Conservation (phyloP, 1,140 invertebrate genomes). For the Bombus difficillimus region DNA sequence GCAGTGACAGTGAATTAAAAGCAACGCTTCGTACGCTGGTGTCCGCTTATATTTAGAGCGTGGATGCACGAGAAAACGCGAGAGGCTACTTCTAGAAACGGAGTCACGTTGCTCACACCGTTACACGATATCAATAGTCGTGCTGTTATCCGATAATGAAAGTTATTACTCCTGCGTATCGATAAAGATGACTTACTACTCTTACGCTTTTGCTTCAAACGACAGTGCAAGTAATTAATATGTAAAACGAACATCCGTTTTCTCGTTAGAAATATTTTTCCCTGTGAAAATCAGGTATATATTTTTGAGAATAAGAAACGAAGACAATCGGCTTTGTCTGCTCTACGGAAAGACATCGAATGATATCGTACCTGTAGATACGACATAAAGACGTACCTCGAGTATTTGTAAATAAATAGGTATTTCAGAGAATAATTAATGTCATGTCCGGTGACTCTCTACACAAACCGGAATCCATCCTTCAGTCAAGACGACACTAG, state of each 20-base stretch:
- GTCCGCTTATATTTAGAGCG: slow-evolving; percentile 43
- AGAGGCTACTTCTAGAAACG: neutral
- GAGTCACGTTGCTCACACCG: slow-evolving; percentile 37
- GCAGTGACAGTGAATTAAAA: slow-evolving; percentile 52
- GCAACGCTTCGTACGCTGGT: neutral
- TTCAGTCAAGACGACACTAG: too few relatives aligned
- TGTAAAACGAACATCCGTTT: slow-evolving; percentile 28
- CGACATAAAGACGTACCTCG: neutral
- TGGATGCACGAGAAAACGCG: slow-evolving; percentile 1
- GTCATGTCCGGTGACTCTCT: too few relatives aligned
- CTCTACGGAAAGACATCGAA: neutral
- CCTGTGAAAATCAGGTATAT: too few relatives aligned
- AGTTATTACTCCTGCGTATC: slow-evolving; percentile 23
- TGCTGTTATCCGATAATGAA: slow-evolving; percentile 29
- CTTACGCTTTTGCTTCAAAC: neutral
- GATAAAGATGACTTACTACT: slow-evolving; percentile 6
- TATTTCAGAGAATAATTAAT: neutral
- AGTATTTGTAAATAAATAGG: neutral
- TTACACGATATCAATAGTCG: slow-evolving; percentile 12
- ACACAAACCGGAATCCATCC: too few relatives aligned
- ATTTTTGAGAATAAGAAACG: slow-evolving; percentile 24
- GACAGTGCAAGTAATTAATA: slow-evolving; percentile 17
- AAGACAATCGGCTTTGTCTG: slow-evolving; percentile 38
- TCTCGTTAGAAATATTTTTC: neutral
- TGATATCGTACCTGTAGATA: neutral